Conservation (phyloP, 92 coral and sea anemone species). For the Muricea muricata region DNA sequence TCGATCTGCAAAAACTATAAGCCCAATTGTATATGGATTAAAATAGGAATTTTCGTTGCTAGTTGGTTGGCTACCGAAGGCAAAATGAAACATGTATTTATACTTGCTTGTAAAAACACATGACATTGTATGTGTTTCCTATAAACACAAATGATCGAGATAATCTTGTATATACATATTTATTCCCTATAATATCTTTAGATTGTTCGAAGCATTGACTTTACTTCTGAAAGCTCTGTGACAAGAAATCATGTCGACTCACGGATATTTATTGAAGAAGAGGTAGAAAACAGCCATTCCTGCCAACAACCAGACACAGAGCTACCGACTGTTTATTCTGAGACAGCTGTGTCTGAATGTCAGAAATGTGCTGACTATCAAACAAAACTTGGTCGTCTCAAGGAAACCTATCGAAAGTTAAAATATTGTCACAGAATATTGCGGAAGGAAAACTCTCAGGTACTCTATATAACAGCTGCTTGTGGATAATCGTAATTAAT, state of each 20-base stretch:
- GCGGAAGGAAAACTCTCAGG: conserved; percentile 3
- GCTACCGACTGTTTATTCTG: not conserved
- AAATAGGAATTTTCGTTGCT: too few relatives aligned
- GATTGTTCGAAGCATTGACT: conserved; percentile 41
- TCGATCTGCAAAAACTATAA: not conserved
- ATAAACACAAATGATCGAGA: not conserved
- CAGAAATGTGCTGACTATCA: conserved; percentile 15
- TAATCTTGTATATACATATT: not conserved
- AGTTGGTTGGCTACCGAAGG: too few relatives aligned
- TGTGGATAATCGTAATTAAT: too few relatives aligned
- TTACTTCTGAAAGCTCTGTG: not conserved
- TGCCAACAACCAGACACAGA: conserved; percentile 30
- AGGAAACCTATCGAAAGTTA: not conserved
- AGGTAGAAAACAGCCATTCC: not conserved
- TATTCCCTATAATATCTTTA: conserved; percentile 6
- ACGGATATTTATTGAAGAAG: conserved; percentile 6
- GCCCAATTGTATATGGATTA: too few relatives aligned
- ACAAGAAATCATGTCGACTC: not conserved
- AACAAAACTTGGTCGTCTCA: conserved; percentile 11
- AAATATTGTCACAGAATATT: not conserved
- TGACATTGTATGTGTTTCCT: too few relatives aligned
- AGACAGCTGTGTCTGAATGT: not conserved
- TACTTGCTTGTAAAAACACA: too few relatives aligned
- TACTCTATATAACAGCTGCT: too few relatives aligned
- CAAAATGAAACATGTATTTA: too few relatives aligned